Evolutionary conservation across 1,140 invertebrate species (phyloP).

Genomic region (Monochamus saltuarius): DNA sequence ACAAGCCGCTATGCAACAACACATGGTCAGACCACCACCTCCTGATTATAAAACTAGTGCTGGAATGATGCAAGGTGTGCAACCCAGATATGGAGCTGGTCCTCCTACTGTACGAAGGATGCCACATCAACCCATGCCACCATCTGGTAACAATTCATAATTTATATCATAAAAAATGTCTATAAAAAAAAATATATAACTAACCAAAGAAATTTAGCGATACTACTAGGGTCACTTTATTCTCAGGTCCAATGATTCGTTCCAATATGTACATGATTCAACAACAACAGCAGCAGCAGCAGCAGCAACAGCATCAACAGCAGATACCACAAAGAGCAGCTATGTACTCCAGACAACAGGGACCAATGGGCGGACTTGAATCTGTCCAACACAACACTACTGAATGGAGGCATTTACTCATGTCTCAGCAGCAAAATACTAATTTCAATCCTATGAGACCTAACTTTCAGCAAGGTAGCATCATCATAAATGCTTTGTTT

Average conservation of each 20-base stretch:
- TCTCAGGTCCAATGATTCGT: conserved; percentile 66
- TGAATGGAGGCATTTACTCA: conserved; percentile 73
- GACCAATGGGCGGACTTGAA: conserved; percentile 42
- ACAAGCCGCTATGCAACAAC: conserved; percentile 37
- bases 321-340: conserved; percentile 52
- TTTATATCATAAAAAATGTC: not conserved
- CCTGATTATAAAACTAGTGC: conserved; percentile 73
- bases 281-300: conserved; percentile 47
- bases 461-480: conserved; percentile 65
- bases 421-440: conserved; percentile 61
- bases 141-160: conserved; percentile 55
- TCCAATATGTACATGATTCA: conserved; percentile 58
- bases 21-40: conserved; percentile 63
- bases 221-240: conserved; percentile 6
- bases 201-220: not conserved
- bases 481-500: not conserved
- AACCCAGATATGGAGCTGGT: conserved; percentile 46
- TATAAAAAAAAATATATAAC: not conserved
- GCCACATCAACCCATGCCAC: conserved; percentile 67
- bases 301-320: conserved; percentile 51
- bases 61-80: conserved; percentile 62
- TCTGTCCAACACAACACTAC: conserved; percentile 42
- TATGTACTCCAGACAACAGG: conserved; percentile 52
- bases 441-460: conserved; percentile 62
- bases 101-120: conserved; percentile 63